A percentile compares a stretch with the other conserved stretches of the same genome.
phyloP scores from a whole-genome alignment of 2,797 vertebrate genomes.

The Coendou prehensilis region DNA sequence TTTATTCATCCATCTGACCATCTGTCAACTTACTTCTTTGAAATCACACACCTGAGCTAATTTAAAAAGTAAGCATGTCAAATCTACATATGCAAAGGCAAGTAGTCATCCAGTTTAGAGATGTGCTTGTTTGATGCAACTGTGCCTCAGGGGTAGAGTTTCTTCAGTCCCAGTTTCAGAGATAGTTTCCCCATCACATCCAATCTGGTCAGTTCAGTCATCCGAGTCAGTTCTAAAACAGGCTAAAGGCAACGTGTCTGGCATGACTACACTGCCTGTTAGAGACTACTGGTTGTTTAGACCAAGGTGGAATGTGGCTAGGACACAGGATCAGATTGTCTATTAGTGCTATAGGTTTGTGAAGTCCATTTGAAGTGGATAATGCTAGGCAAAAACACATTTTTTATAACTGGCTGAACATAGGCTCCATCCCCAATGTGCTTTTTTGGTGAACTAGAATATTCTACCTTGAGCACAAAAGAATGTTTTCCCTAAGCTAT shows the following conservation, averaged over 20 bases:
- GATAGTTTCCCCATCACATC: neutral
- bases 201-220: neutral
- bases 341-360: neutral
- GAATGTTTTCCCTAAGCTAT: neutral
- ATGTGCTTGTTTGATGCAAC: neutral
- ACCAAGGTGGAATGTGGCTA: neutral
- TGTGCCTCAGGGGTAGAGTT: neutral
- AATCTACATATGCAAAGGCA: neutral
- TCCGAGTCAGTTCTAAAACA: neutral
- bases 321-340: neutral
- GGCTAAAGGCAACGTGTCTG: neutral
- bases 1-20: neutral
- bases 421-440: neutral
- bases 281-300: neutral
- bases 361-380: neutral
- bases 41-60: neutral
- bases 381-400: neutral
- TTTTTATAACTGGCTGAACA: neutral
- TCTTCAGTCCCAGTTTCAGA: neutral
- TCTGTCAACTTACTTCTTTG: neutral
- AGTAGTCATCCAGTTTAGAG: neutral
- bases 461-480: conserved; percentile 5
- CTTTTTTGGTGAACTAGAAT: neutral
- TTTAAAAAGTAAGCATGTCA: neutral
- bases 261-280: neutral